phyloP scores from a whole-genome alignment of 2,888 invertebrate species.

The Melieria crassipennis region DNA sequence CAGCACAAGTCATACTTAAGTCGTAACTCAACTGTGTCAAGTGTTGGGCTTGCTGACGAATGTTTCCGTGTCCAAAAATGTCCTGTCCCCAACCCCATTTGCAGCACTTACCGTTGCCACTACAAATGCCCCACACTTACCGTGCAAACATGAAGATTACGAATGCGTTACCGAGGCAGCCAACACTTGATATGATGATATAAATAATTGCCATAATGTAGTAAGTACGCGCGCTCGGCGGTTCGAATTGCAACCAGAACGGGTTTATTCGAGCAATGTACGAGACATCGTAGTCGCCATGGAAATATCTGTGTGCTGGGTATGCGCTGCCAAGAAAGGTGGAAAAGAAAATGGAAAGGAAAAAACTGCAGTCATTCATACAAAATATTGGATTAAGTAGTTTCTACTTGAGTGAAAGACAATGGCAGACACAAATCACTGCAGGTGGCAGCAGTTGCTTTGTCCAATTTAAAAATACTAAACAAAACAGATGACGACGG shows the following conservation, averaged over 20 bases:
- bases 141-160: constrained; percentile 79
- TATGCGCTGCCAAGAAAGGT: constrained; percentile 27
- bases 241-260: constrained; percentile 78
- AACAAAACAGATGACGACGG: too few species aligned
- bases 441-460: too few species aligned
- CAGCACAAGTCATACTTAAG: too few species aligned
- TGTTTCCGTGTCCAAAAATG: too few species aligned
- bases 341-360: background rate
- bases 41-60: too few species aligned
- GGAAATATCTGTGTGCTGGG: constrained; percentile 45
- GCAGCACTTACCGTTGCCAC: too few species aligned
- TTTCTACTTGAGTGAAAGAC: too few species aligned
- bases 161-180: constrained; percentile 76
- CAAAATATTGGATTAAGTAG: background rate
- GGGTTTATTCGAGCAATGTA: constrained; percentile 69
- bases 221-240: constrained; percentile 71
- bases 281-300: constrained; percentile 56
- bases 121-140: constrained; percentile 66
- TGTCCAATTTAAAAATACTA: too few species aligned
- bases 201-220: constrained; percentile 73
- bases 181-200: constrained; percentile 72
- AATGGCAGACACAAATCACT: too few species aligned
- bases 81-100: too few species aligned
- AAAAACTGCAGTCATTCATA: background rate
- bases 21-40: too few species aligned